These are phyloP conservation scores for Dipodomys stephensi DNA, from an alignment of 2,113 vertebrate genomes.

Conservation along the genomic window DNA sequence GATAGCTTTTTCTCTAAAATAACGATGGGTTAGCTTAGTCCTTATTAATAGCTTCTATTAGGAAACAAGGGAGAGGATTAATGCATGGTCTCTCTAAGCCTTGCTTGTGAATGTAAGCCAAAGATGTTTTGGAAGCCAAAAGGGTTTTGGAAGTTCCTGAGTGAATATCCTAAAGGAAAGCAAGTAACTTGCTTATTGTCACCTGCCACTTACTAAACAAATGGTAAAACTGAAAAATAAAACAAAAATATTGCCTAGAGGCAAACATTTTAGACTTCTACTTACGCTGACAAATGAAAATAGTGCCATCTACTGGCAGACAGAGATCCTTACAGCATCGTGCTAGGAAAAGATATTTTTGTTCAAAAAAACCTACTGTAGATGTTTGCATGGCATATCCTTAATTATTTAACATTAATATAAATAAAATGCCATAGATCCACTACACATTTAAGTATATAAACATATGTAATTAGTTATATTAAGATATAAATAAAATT, in stretches of 20 bases:
- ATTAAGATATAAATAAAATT: slow-evolving; percentile 11
- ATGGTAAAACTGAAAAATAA: slow-evolving; percentile 45
- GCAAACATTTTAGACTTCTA: neutral
- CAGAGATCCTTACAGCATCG: neutral
- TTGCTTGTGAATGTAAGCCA: neutral
- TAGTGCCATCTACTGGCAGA: slow-evolving; percentile 73
- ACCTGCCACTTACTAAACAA: slow-evolving; percentile 25
- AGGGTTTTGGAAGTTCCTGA: neutral
- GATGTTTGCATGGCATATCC: too few relatives aligned
- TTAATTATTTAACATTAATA: neutral
- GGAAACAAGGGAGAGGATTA: neutral
- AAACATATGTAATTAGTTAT: neutral
- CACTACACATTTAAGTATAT: neutral
- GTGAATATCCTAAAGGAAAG: neutral
- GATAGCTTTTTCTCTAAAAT: neutral
- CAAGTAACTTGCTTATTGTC: slow-evolving; percentile 42
- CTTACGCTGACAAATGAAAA: slow-evolving; percentile 55
- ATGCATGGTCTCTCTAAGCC: neutral
- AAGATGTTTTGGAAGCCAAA: neutral
- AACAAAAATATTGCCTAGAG: neutral
- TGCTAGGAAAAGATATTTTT: neutral
- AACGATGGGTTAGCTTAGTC: neutral
- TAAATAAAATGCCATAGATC: neutral
- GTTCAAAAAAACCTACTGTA: too few relatives aligned
- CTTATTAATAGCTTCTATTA: neutral